Evolutionary conservation across 1,140 invertebrate species (phyloP), one percentile per base, ranked within the genome.

Genomic region (Hylaeus volcanicus): DNA sequence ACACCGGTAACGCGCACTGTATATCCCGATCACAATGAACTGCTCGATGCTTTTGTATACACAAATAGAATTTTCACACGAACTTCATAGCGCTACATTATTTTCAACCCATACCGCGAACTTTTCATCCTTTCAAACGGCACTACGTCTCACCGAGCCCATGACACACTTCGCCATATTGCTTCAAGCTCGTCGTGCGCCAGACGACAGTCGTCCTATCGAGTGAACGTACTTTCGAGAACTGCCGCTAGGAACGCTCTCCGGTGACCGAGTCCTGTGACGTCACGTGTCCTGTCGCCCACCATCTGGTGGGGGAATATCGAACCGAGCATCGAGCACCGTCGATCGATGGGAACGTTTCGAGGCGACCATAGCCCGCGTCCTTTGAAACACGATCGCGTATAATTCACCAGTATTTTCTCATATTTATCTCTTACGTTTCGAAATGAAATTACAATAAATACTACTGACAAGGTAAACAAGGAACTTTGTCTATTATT

Each of bases 91-190:
- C 82, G 87, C 90, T 90, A 89, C 87, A 89, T 91, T 83, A 88
- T 91, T 86, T 71, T 90, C 85, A 91, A 85, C 90, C 86, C 87
- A 90, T 89, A 83, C 81, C 87, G 86, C 82, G 88, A 83, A 73
- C 77, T 72, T 86, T 83, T 91, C 89, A 89, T 90, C 76, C 71
- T 85, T 81, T 88, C 82, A 88, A 89, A 89, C 88, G 83, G 66
- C 89, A 90, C 89, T 91, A 86, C 88, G 87, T 90, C 86, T 88
- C 84, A 81, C 75, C 88, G 82, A 87, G 84, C 91, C 89, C 89
- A 86, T 92, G 92, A 93, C 92, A 93, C 88, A 92, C 90, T 90
- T 93, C 91, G 92, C 92, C 92, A 93, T 92, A 92, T 92, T 93
- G 91, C 86, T 89, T 64, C 63, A 56, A 80, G 69, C 79, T 82